Conservation (phyloP, 2,888 invertebrate genomes). For the Nebria salina region DNA sequence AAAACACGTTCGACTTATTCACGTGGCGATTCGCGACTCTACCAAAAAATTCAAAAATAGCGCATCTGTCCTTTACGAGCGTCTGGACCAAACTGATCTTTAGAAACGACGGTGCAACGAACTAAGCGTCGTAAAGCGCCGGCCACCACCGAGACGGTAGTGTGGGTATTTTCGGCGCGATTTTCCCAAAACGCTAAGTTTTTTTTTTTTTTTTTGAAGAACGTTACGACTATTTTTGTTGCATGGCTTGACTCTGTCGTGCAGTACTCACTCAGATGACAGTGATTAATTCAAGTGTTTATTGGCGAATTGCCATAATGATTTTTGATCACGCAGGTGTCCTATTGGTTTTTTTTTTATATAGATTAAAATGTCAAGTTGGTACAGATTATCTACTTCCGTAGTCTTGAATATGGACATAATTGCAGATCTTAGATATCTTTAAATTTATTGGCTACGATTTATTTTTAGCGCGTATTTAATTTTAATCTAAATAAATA, state of each 20-base stretch:
- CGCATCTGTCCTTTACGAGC: neutral
- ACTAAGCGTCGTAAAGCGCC: slow-evolving; percentile 9
- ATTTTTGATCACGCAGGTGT: slow-evolving; percentile 35
- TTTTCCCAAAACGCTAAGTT: slow-evolving; percentile 32
- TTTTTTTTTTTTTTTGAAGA: slow-evolving; percentile 15
- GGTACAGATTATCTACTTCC: too few relatives aligned
- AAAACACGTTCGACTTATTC: slow-evolving; percentile 2
- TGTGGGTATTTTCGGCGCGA: slow-evolving; percentile 25
- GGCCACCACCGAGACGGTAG: slow-evolving; percentile 4
- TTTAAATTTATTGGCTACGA: too few relatives aligned
- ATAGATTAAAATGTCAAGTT: neutral
- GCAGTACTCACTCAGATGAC: slow-evolving; percentile 20
- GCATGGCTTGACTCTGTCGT: slow-evolving; percentile 17
- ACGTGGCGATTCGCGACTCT: neutral
- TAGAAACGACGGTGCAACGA: neutral
- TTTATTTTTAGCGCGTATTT: too few relatives aligned
- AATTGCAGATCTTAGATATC: too few relatives aligned
- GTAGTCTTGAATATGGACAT: too few relatives aligned
- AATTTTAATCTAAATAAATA: too few relatives aligned
- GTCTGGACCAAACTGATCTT: slow-evolving; percentile 1
- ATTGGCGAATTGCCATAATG: slow-evolving; percentile 24
- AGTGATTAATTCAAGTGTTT: slow-evolving; percentile 38
- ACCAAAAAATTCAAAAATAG: neutral
- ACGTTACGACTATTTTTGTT: slow-evolving; percentile 31
- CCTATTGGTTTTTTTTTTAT: slow-evolving; percentile 14